These are phyloP conservation scores for Champsocephalus gunnari DNA, from an alignment of 2,797 vertebrate genomes.

Conservation along the genomic window DNA sequence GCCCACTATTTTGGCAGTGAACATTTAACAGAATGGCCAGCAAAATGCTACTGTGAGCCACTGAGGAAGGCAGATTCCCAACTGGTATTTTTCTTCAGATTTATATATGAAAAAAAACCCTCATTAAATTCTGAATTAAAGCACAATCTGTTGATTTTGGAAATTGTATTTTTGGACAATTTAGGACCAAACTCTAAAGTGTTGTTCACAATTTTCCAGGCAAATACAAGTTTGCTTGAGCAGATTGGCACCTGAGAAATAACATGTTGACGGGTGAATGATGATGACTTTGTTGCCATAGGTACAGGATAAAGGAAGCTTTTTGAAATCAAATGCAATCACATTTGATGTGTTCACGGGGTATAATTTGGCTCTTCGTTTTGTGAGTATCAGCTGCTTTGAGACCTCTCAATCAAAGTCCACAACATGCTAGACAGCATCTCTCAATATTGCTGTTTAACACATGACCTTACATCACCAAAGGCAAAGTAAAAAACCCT, in stretches of 20 bases:
- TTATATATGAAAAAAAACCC: neutral
- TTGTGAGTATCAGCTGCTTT: neutral
- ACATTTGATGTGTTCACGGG: neutral
- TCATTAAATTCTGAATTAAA: neutral
- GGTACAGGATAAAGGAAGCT: neutral
- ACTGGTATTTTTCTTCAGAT: conserved; percentile 1
- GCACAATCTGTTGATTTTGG: conserved; percentile 12
- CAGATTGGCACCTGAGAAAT: neutral
- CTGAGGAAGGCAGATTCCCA: conserved; percentile 19
- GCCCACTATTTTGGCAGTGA: conserved; percentile 50
- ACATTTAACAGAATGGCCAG: conserved; percentile 16
- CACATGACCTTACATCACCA: too few relatives aligned
- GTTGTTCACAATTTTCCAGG: neutral
- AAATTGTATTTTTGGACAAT: neutral
- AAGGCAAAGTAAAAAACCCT: neutral
- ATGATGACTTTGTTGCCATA: neutral
- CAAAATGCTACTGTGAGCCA: neutral
- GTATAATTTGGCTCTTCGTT: neutral
- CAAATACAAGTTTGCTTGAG: neutral
- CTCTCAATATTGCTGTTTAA: neutral
- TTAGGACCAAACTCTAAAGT: neutral
- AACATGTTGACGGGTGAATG: neutral
- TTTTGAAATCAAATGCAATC: neutral
- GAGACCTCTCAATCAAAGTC: neutral
- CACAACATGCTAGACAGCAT: neutral